phyloP scores from a whole-genome alignment of 2,113 vertebrate species.

The Chauna torquata region DNA sequence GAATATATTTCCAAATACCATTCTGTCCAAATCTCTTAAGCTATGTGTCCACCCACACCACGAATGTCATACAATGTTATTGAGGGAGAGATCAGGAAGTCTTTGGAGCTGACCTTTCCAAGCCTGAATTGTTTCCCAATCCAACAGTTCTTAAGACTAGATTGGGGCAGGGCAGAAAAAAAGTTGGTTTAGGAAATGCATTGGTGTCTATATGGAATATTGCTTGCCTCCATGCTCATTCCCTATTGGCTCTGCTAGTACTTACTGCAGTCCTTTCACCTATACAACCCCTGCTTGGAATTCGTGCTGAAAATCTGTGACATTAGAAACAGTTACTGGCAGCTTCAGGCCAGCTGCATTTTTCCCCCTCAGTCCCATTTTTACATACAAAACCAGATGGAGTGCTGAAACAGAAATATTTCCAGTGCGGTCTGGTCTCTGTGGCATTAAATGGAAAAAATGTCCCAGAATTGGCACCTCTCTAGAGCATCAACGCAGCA shows the following conservation, averaged over 20 bases:
- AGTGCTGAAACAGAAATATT: not conserved
- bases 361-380: slow-evolving; percentile 17
- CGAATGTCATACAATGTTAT: not conserved
- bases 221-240: not conserved
- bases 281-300: not conserved
- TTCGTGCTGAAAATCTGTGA: not conserved
- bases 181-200: not conserved
- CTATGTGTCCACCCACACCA: not conserved
- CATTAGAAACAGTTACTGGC: slow-evolving; percentile 28
- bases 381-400: not conserved
- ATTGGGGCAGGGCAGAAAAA: not conserved
- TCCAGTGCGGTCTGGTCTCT: not conserved
- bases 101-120: slow-evolving; percentile 3
- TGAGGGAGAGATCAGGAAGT: not conserved
- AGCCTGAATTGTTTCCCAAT: not conserved
- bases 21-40: not conserved
- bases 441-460: slow-evolving; percentile 38
- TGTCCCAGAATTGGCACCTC: slow-evolving; percentile 16
- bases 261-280: not conserved
- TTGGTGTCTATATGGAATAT: not conserved
- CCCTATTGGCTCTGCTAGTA: not conserved
- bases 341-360: slow-evolving; percentile 16
- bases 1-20: slow-evolving; percentile 19
- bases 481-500: not conserved
- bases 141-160: not conserved